phyloP scores from a whole-genome alignment of 1,140 invertebrate genomes.

The Coptotermes formosanus region DNA sequence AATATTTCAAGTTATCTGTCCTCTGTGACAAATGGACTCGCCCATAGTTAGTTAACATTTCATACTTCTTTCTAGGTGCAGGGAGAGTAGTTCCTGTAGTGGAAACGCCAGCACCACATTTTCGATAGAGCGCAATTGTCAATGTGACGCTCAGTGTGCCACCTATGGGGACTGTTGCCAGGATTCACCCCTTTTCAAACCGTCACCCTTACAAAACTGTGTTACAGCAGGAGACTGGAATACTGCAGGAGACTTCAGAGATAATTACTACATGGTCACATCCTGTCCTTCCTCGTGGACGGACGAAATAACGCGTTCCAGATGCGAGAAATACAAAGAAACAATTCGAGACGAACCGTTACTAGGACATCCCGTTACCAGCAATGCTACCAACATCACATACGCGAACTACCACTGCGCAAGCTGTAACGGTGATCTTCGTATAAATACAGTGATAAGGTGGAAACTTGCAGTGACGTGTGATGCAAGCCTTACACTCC shows the following conservation, averaged over 20 bases:
- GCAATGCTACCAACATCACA: neutral
- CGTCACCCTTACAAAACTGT: neutral
- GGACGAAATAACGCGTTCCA: neutral
- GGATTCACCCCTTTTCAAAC: neutral
- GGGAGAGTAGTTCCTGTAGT: neutral
- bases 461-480: neutral
- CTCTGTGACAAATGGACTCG: too few species aligned
- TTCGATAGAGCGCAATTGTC: neutral
- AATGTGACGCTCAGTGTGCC: neutral
- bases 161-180: neutral
- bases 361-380: neutral
- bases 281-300: neutral
- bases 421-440: neutral
- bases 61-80: too few species aligned
- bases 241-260: neutral
- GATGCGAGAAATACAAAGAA: slow-evolving; percentile 1
- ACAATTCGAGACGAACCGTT: neutral
- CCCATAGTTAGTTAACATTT: too few species aligned
- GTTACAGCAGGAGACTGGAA: neutral
- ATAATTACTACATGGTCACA: neutral
- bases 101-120: neutral
- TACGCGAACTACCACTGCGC: neutral
- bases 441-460: neutral
- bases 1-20: too few species aligned
- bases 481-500: neutral